A percentile compares a stretch with the other conserved stretches of the same genome.
Evolutionary conservation across 2,113 vertebrate species (phyloP).

Genomic region (Chaenogobius annularis): DNA sequence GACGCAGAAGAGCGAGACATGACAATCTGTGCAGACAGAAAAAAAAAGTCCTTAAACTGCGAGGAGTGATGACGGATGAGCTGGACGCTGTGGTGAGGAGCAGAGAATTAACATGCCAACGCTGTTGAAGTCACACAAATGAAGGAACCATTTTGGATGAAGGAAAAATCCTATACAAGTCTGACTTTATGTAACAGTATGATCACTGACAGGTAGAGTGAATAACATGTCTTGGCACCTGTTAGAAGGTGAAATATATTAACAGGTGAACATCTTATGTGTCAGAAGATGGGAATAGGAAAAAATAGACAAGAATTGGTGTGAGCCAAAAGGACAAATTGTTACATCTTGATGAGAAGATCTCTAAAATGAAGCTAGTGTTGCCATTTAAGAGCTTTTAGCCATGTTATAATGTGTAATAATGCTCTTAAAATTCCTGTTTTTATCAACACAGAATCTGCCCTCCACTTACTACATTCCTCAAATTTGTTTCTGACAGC

Average conservation of each 20-base stretch:
- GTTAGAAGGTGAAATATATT: neutral
- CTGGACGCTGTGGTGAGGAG: conserved; percentile 45
- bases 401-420: too few species aligned
- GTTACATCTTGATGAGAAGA: neutral
- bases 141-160: conserved; percentile 38
- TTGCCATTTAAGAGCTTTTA: neutral
- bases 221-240: neutral
- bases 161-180: neutral
- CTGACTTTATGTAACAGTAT: neutral
- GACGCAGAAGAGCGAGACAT: conserved; percentile 32
- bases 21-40: conserved; percentile 37
- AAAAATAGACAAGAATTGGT: neutral
- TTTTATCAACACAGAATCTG: too few species aligned
- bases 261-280: neutral
- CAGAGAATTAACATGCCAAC: conserved; percentile 56
- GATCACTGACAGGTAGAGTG: neutral
- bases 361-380: neutral
- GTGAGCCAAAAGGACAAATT: neutral
- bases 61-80: conserved; percentile 54
- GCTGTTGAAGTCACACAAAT: conserved; percentile 54
- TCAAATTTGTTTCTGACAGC: too few species aligned
- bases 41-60: conserved; percentile 29
- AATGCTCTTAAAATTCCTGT: too few species aligned
- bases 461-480: too few species aligned
- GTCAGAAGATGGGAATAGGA: neutral